Base-by-base conservation (phyloP, 2,888 invertebrate species). In the Buathra laborator region DNA sequence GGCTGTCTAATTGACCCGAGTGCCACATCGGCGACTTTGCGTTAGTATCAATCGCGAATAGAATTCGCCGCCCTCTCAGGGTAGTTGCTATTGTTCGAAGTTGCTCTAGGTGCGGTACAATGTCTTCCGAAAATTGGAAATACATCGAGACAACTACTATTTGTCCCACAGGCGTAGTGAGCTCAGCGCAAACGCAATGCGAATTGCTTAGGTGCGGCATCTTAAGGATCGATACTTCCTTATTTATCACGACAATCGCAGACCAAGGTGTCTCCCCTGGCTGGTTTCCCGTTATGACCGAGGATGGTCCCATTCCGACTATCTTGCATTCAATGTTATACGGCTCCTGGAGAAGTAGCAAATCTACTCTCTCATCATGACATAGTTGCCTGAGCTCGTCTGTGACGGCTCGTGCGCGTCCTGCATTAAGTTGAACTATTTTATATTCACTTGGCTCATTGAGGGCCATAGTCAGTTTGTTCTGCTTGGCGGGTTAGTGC, bases 331-430 rank as follows among this genome's bases (percentile, higher is more conserved):
- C 46, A 3, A 37, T 53, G 0, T 9, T 3, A 16, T 86, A 86
- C 3, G 86, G 86, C 59, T 86, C 86, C 44, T 86, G 86, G 12
- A 86, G 6, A 0, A 80, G 75, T 0, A 84, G 0, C 2, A 84
- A 10, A 9, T 84, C 86, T 0, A 71, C 7, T 5, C 10, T 0
- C 12, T 16, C 1, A 2, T 74, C 10, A 1, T 44, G 4, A 0
- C 37, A 0, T 14, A 48, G n/a, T 3, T 37, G 29, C 7, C 66
- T 48, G 6, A 80, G 2, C 5, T 72, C 80, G 1, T 53, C 43
- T 0, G 80, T 24, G 0, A 66, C 71, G 0, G 37, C 53, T 4
- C 29, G 5, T 6, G 71, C 64, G 29, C 66, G 43, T 0, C 51
- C 64, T 3, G 56, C 71, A 12, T 72, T 80, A 0, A 80, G 66